Base-by-base conservation (phyloP, 1,140 invertebrate species). In the Thalassaphorura encarpata region DNA sequence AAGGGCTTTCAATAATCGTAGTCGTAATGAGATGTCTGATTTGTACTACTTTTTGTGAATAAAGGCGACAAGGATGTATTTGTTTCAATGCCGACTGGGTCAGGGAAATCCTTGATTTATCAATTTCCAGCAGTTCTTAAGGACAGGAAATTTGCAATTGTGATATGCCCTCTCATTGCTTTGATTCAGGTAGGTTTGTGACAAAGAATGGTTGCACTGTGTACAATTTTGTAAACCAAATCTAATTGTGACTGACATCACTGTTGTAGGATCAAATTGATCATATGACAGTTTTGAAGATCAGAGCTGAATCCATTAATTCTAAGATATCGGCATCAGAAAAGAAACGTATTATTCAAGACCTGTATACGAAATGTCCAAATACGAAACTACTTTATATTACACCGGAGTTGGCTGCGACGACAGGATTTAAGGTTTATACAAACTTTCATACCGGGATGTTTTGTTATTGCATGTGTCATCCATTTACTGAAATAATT, bases 331-430 rank as follows among this genome's bases (percentile, higher is more conserved):
- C 73, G 23, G 68, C 69, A 49, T 78, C 79, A 66, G 87, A 93
- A 57, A 76, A 87, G 27, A 80, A 83, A 61, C 72, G 77, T 54
- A 81, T 95, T 8, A 70, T 86, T 31, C 78, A 77, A 69, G 86
- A 91, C 70, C 71, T 93, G 36, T 78, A 77, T 60, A 77, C 77
- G 29, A 77, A 78, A 50, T 76, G 74, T 60, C 87, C 87, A 2
- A 75, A 73, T 53, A 85, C 83, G n/a, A 82, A 79, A 63, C 79
- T 97, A 61, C 72, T 97, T 1, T 97, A 95, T 71, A 80, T 97
- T 3, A 96, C 92, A 2, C 92, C 92, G 0, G 92, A 97, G 72
- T 87, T 90, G 69, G 85, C 85, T 47, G 82, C 82, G 26, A 91
- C 87, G 18, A 73, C 77, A 28, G 79, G 77, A 51, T 90, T 90